Evolutionary conservation across 2,888 invertebrate genomes (phyloP).

Genomic region (Alloscopus bannaensis): DNA sequence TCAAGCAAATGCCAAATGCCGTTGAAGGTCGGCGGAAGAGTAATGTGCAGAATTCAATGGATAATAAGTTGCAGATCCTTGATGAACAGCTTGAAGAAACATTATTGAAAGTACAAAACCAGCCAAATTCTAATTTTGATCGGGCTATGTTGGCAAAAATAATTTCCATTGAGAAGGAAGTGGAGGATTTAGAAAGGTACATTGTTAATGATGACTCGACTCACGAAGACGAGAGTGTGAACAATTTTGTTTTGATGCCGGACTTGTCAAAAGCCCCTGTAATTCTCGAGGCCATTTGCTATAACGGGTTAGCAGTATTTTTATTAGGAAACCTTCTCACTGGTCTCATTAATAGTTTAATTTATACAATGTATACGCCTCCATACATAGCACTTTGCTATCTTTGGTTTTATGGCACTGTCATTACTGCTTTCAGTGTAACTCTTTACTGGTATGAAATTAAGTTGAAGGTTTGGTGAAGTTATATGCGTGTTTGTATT

Average conservation of each 20-base stretch:
- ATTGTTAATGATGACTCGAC: conserved; percentile 35
- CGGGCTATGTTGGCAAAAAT: conserved; percentile 20
- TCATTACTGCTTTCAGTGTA: conserved; percentile 75
- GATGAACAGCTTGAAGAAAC: conserved; percentile 50
- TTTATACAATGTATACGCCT: conserved; percentile 80
- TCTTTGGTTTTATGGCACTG: conserved; percentile 65
- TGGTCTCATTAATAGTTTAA: conserved; percentile 85
- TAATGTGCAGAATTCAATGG: conserved; percentile 20
- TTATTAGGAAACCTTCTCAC: conserved; percentile 89
- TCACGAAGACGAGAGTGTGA: conserved; percentile 8
- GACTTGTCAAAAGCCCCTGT: conserved; percentile 76
- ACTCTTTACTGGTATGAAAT: conserved; percentile 77
- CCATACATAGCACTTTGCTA: conserved; percentile 55
- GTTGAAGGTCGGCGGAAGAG: conserved; percentile 14
- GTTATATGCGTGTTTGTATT: too few relatives aligned
- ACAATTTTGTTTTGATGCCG: conserved; percentile 66
- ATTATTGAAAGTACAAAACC: conserved; percentile 22
- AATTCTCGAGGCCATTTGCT: conserved; percentile 84
- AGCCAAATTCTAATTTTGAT: neutral
- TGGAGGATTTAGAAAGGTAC: conserved; percentile 69
- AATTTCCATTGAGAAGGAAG: conserved; percentile 47
- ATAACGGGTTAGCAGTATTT: conserved; percentile 90
- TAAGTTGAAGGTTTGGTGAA: conserved; percentile 77
- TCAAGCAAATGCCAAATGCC: conserved; percentile 43
- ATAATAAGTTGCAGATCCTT: conserved; percentile 36